phyloP scores from a whole-genome alignment of 2,888 invertebrate species.

The Eristalis tenax region DNA sequence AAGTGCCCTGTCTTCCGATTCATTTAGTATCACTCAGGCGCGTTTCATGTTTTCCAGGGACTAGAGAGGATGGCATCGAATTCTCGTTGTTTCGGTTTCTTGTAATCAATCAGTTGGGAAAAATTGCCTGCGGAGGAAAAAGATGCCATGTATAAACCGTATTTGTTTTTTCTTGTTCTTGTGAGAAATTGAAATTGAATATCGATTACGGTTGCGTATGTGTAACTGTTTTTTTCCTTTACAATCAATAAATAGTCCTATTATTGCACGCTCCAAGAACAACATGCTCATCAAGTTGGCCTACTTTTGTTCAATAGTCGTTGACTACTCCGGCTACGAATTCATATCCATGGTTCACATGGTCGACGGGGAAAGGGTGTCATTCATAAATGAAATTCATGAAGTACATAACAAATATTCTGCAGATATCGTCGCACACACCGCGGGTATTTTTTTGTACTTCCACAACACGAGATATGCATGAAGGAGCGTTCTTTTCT shows the following conservation, averaged over 20 bases:
- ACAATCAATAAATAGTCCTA: background rate
- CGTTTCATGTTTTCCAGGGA: constrained; percentile 9
- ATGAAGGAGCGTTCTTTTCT: constrained; percentile 43
- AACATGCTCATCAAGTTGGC: constrained; percentile 49
- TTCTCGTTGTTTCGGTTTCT: background rate
- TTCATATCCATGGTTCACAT: background rate
- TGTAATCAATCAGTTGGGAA: constrained; percentile 18
- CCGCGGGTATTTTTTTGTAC: background rate
- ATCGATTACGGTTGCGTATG: constrained; percentile 35
- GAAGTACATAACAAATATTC: constrained; percentile 43
- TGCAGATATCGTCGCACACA: constrained; percentile 48
- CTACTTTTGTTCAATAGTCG: constrained; percentile 34
- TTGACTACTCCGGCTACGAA: constrained; percentile 5
- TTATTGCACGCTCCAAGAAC: background rate
- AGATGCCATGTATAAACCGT: background rate
- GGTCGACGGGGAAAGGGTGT: constrained; percentile 10
- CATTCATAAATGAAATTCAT: constrained; percentile 52
- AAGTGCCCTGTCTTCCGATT: constrained; percentile 29
- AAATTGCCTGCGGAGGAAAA: constrained; percentile 15
- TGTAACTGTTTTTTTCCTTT: constrained; percentile 5
- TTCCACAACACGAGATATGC: constrained; percentile 14
- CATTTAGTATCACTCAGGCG: constrained; percentile 48
- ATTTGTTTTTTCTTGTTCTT: background rate
- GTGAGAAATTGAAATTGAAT: constrained; percentile 5
- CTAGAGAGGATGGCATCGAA: background rate